These are phyloP conservation scores for Athene noctua DNA, from an alignment of 2,113 vertebrate species.

Conservation along the genomic window DNA sequence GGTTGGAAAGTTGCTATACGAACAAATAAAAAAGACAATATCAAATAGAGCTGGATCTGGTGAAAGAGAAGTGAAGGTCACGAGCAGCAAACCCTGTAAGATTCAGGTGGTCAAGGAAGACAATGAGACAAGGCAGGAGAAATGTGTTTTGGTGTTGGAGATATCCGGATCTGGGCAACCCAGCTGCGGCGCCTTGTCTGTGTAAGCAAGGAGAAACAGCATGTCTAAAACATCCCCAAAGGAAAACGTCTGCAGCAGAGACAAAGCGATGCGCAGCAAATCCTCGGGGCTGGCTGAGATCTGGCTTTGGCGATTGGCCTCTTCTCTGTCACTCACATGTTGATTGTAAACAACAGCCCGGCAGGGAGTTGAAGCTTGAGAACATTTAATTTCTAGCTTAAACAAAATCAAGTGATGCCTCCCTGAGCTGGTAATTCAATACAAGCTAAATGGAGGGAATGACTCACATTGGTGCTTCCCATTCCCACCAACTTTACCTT, in stretches of 20 bases:
- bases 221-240: not conserved
- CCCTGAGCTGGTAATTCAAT: not conserved
- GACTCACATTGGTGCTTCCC: not conserved
- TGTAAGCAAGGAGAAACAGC: not conserved
- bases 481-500: not conserved
- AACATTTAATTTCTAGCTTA: not conserved
- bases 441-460: not conserved
- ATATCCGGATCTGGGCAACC: not conserved
- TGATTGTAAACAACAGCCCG: not conserved
- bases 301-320: not conserved
- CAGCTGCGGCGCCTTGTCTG: not conserved
- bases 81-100: not conserved
- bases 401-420: not conserved
- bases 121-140: not conserved
- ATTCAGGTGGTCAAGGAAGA: not conserved
- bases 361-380: not conserved
- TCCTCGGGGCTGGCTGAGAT: not conserved
- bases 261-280: not conserved
- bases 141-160: not conserved
- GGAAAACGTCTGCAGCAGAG: not conserved
- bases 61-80: not conserved
- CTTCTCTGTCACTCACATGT: not conserved
- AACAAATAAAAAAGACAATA: not conserved
- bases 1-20: rapidly evolving
- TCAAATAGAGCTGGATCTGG: not conserved